A percentile compares a stretch with the other conserved stretches of the same genome.
Evolutionary conservation across 2,797 vertebrate genomes (phyloP).

Genomic region (Thamnophis elegans): DNA sequence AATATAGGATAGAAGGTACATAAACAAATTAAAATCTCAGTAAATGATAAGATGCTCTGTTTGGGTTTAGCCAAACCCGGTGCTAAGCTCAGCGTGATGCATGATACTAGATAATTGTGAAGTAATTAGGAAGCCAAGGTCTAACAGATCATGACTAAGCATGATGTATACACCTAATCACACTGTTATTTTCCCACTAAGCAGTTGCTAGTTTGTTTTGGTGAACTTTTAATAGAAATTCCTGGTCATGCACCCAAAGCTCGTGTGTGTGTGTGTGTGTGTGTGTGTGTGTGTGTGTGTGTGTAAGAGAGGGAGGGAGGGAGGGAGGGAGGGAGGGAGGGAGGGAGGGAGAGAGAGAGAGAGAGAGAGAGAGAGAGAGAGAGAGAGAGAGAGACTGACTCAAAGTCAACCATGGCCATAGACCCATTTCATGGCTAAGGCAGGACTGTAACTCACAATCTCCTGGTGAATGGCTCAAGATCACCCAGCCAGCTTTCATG

Average conservation of each 20-base stretch:
- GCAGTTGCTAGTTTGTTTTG: neutral
- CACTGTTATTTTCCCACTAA: neutral
- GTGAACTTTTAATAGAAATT: neutral
- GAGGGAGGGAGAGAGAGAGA: no score
- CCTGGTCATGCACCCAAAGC: neutral
- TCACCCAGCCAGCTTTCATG: no score
- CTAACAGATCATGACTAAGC: neutral
- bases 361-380: no score
- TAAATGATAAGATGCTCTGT: neutral
- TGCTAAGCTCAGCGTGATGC: neutral
- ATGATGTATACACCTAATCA: neutral
- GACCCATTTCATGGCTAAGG: no score
- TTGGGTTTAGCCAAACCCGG: neutral
- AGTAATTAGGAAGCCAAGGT: neutral
- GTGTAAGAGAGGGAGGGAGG: no score
- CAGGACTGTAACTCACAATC: no score
- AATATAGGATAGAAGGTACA: neutral
- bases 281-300: no score
- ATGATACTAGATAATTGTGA: neutral
- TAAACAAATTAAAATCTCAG: neutral
- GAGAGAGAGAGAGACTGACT: no score
- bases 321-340: no score
- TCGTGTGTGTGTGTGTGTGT: no score
- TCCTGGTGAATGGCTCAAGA: no score
- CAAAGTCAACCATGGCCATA: no score